Evolutionary conservation across 1,140 invertebrate species (phyloP), one percentile per base, ranked within the genome.

Genomic region (Prorops nasuta): DNA sequence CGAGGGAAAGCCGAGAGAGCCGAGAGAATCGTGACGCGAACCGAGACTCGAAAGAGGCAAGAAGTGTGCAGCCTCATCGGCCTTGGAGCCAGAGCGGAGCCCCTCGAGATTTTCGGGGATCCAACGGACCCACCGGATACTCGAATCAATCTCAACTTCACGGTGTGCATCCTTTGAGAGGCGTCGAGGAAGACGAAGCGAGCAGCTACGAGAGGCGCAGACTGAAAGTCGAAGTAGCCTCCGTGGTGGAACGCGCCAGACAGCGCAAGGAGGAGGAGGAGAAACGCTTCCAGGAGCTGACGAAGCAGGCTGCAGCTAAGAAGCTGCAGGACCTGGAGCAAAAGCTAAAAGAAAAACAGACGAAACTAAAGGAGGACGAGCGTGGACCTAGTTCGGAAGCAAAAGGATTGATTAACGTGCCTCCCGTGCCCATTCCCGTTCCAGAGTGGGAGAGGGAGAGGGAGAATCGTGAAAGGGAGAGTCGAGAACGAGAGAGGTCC

Each of bases 201-300:
- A 89, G 87, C 84, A 89, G 87, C 84, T 81, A 81, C 10, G 86
- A 89, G 56, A 79, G 83, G 51, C 79, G 86, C 14, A 79, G 83
- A 48, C 83, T 88, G 40, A 84, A 86, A 54, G 77, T 82, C 65
- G 79, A 83, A 51, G 80, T 92, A 14, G 84, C 83, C 1, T 80
- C 83, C 31, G 86, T 83, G 1, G 84, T 90, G 3, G 88, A 89
- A 54, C 79, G 88, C 42, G 90, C 90, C 1, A 83, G 87, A 17
- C 84, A 87, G 54, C 80, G 87, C 10, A 87, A 90, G 58, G 87
- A 91, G 61, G 88, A 92, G 60, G 89, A 91, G 66, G 90, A 92
- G 64, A 86, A 89, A 57, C 82, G 86, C 39, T 88, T 81, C 59
- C 83, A 86, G 52, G 80, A 84, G 51, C 80, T 75, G 15, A 74